A percentile compares a stretch with the other conserved stretches of the same genome.
phyloP scores from a whole-genome alignment of 2,797 vertebrate genomes.

The Sylvilagus floridanus region DNA sequence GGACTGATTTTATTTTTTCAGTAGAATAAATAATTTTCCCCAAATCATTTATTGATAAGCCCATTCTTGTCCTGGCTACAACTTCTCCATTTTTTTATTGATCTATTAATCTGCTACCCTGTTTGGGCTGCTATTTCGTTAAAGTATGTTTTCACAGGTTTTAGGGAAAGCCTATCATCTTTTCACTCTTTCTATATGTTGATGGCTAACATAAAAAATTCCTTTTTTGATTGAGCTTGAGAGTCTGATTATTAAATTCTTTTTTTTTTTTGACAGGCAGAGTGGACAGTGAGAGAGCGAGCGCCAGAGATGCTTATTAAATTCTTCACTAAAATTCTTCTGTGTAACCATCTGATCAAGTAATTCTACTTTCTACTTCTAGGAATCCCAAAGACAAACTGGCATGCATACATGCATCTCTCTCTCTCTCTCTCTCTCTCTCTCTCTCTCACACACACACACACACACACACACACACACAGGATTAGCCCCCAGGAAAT shows the following conservation, averaged over 20 bases:
- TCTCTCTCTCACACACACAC: background rate
- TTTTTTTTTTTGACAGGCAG: too few species aligned
- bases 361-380: background rate
- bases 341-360: background rate
- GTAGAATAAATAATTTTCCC: background rate
- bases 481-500: background rate
- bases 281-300: background rate
- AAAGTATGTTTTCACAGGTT: background rate
- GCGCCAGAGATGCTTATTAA: background rate
- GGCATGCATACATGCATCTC: background rate
- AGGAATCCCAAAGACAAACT: background rate
- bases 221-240: background rate
- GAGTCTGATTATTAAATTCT: background rate
- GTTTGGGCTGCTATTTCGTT: background rate
- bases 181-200: background rate
- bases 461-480: background rate
- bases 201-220: background rate
- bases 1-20: background rate
- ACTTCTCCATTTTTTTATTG: background rate
- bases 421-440: too few species aligned
- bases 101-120: background rate
- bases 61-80: background rate
- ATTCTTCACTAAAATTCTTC: slow-evolving; percentile 11
- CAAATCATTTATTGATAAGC: background rate
- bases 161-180: background rate